Base-by-base conservation (phyloP, 2,888 invertebrate genomes). In the Sphecodes monilicornis region DNA sequence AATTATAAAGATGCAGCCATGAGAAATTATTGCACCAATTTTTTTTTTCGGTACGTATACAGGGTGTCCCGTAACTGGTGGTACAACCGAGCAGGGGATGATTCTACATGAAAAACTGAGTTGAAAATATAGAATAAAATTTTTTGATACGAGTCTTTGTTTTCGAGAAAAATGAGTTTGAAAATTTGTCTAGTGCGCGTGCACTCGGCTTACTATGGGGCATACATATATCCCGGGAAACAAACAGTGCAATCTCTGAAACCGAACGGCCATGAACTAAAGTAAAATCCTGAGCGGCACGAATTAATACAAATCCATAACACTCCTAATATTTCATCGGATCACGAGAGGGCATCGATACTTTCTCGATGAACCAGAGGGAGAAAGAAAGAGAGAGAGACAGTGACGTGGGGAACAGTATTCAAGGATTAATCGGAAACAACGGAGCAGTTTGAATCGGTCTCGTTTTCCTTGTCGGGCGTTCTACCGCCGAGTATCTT, bases 401-500 rank as follows among this genome's bases (percentile, higher is more conserved):
- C 22, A 4, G 66, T 22, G 11, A 66, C 36, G 5, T 36, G 36
- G 36, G 11, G 36, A 68, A 36, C 22, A 66, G 6, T 46, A 29
- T 32, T 36, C 39, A 32, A n/a, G n/a, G n/a, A 66, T 71, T 16
- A 68, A 68, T 72, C 43, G n/a, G n/a, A 43, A 50, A 6, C 2
- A n/a, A 32, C 50, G n/a, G 22, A 5, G 18, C 16, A 11, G n/a
- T 36, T 36, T 10, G 39, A 32, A 50, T 46, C 66, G 57, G 68
- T 26, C 26, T 41, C 69, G n/a, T 64, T 64, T 26, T 69, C 26
- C 32, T 29, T 26, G 66, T 43, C 32, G 73, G 46, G 36, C 36
- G 68, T 26, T 26, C 64, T 50, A 50, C 18, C 50, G 6, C 13
- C 68, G 41, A 18, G 81, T 86, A 89, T 87, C 86, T 84, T 87